phyloP scores from a whole-genome alignment of 2,888 invertebrate species.

The Rhingia campestris region DNA sequence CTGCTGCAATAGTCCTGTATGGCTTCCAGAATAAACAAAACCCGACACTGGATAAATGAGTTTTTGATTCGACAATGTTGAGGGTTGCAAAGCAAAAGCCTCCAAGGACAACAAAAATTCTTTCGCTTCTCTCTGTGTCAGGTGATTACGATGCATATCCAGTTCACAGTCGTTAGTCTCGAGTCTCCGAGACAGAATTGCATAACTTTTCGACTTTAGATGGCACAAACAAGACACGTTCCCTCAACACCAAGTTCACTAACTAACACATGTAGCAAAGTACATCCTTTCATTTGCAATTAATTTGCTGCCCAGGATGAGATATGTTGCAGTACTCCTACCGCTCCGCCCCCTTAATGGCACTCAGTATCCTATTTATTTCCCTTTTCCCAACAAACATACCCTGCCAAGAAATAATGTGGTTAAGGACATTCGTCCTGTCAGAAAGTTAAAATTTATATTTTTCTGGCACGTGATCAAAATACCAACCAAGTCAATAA shows the following conservation, averaged over 20 bases:
- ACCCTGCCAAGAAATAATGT: slow-evolving; percentile 11
- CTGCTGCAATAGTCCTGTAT: slow-evolving; percentile 49
- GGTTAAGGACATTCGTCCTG: slow-evolving; percentile 45
- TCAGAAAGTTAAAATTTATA: slow-evolving; percentile 53
- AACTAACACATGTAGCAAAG: slow-evolving; percentile 7
- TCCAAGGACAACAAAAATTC: slow-evolving; percentile 16
- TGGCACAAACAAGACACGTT: slow-evolving; percentile 36
- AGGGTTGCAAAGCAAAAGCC: neutral
- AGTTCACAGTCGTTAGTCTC: slow-evolving; percentile 60
- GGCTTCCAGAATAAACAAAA: slow-evolving; percentile 52
- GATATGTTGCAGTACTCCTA: slow-evolving; percentile 14
- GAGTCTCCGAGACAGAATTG: neutral
- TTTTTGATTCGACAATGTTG: slow-evolving; percentile 54
- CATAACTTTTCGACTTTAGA: slow-evolving; percentile 45
- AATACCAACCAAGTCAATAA: slow-evolving; percentile 50
- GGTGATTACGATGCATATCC: slow-evolving; percentile 57
- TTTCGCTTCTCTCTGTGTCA: slow-evolving; percentile 6
- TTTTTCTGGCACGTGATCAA: slow-evolving; percentile 63
- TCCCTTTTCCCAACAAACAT: slow-evolving; percentile 2
- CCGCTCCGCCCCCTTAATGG: slow-evolving; percentile 58
- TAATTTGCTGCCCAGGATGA: slow-evolving; percentile 35
- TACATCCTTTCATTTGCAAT: slow-evolving; percentile 48
- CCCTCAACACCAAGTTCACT: slow-evolving; percentile 4
- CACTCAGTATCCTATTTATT: slow-evolving; percentile 48
- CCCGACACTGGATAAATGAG: slow-evolving; percentile 59